Evolutionary conservation across 2,888 invertebrate species (phyloP).

Genomic region (Ennomos quercinarius): DNA sequence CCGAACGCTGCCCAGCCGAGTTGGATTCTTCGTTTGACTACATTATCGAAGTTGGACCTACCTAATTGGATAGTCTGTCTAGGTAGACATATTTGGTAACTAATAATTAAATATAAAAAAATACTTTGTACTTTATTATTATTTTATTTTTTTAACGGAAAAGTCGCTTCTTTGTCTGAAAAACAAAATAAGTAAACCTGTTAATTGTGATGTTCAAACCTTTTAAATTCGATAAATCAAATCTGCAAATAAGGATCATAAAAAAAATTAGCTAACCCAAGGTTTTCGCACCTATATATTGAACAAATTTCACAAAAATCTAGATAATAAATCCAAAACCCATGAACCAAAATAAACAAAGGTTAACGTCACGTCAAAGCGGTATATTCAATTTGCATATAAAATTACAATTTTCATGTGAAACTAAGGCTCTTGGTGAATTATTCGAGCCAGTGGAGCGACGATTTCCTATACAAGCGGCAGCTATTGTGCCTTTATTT

Average conservation of each 20-base stretch:
- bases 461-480: slow-evolving; percentile 78
- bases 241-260: not conserved
- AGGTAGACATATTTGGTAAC: no score
- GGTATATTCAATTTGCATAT: slow-evolving; percentile 77
- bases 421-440: slow-evolving; percentile 75
- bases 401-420: slow-evolving; percentile 80
- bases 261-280: slow-evolving; percentile 16
- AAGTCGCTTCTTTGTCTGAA: no score
- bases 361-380: slow-evolving; percentile 59
- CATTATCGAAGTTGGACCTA: no score
- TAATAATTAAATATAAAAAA: no score
- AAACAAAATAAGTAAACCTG: no score
- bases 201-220: no score
- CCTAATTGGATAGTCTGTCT: no score
- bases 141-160: no score
- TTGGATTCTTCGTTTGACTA: no score
- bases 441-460: slow-evolving; percentile 83
- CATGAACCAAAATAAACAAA: slow-evolving; percentile 48
- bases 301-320: slow-evolving; percentile 32
- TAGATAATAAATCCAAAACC: slow-evolving; percentile 19
- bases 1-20: no score
- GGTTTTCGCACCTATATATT: slow-evolving; percentile 20
- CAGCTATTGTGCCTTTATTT: slow-evolving; percentile 75
- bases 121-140: no score
- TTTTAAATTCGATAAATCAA: no score